Base-by-base conservation (phyloP, 2,888 invertebrate genomes). In the Apamea crenata region DNA sequence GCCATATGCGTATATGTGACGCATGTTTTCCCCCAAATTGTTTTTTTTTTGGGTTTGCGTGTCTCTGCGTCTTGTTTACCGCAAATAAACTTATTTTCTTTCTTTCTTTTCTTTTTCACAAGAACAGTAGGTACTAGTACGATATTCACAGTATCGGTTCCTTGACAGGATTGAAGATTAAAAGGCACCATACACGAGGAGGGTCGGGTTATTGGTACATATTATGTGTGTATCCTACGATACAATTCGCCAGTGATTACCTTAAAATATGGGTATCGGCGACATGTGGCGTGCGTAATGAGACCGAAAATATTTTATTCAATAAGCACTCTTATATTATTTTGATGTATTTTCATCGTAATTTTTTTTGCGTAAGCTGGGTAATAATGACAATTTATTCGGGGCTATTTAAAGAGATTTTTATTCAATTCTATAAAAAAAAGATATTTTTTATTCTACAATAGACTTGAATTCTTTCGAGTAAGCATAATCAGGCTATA, bases 221-320 rank as follows among this genome's bases (percentile, higher is more conserved):
- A 25, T 59, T n/a, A n/a, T 56, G n/a, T n/a, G 25, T n/a, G 56
- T 56, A 59, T 59, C 36, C 10, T 25, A 44, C 73, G 70, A 50
- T 59, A 78, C 78, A 59, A 73, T 59, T 71, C 1, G n/a, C 14
- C 29, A 16, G 59, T 67, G 73, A 63, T 82, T 82, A 79, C 84
- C 74, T 74, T 84, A 74, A 82, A 82, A 82, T 82, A 82, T 84
- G 84, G 74, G 71, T 73, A 73, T 84, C 18, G 47, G 70, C 36
- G 66, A 84, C 82, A 84, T 70, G 40, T 84, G 82, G 80, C 32
- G 74, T 47, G 61, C 59, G 74, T 82, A 74, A 84, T 84, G 80
- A 82, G 53, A 79, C 40, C 65, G 44, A 53, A 82, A 53, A 79
- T 79, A 79, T 79, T 78, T 78, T 74, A 84, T 82, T 70, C 73